A percentile compares a stretch with the other conserved stretches of the same genome.
Evolutionary conservation across 2,113 vertebrate species (phyloP).

Genomic region (Chlamydotis undulata): DNA sequence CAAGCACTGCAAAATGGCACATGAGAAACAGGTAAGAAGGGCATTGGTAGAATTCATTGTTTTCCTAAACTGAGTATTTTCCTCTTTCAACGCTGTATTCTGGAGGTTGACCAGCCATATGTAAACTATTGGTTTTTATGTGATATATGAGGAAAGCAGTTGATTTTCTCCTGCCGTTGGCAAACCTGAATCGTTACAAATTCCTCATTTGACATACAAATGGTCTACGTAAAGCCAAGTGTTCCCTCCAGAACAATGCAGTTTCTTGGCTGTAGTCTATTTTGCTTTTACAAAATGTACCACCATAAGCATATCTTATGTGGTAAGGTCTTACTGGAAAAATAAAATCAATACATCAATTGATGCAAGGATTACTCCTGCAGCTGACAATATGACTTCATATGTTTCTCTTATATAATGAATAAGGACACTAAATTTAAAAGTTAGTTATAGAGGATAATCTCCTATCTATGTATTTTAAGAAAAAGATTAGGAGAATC

Average conservation of each 20-base stretch:
- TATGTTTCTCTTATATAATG: background rate
- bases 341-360: background rate
- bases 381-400: background rate
- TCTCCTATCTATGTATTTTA: background rate
- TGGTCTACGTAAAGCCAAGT: background rate
- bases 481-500: background rate
- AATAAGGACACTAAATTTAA: background rate
- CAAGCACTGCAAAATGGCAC: background rate
- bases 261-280: background rate
- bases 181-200: background rate
- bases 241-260: background rate
- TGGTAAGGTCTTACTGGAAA: background rate
- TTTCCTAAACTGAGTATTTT: background rate
- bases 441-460: background rate
- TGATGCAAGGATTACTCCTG: background rate
- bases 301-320: background rate
- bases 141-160: background rate
- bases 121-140: background rate
- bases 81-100: background rate
- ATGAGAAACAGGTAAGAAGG: background rate
- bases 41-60: background rate
- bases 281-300: background rate
- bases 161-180: background rate
- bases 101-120: background rate
- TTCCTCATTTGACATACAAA: background rate